Base-by-base conservation (phyloP, 2,888 invertebrate genomes). In the Malachius bipustulatus region DNA sequence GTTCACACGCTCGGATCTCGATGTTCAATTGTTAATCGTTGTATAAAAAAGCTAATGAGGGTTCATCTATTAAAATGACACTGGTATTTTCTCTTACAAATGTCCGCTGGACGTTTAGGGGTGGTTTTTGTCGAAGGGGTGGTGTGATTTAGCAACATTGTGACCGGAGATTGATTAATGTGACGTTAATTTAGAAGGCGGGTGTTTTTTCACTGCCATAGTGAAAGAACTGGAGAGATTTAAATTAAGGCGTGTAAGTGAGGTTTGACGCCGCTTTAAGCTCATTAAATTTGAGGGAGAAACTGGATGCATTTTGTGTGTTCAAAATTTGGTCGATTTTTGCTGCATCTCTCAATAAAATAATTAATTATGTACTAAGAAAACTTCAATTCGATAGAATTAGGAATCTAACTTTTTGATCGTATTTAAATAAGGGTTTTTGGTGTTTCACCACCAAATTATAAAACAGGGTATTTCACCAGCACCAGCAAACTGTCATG, bases 141-240 rank as follows among this genome's bases (percentile, higher is more conserved):
- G 45, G 46, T 49, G 47, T 51, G 49, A 54, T 54, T 53, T 54
- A 47, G 50, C 50, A 52, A 52, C 56, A 50, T 58, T 56, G 55
- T 55, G 54, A 55, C 52, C 47, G 42, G 49, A 51, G 55, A 57
- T 56, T 59, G 59, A 60, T 60, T 56, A 57, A 60, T 59, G 56
- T 49, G 54, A 54, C 54, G 47, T 57, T 60, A 59, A 59, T 59
- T 57, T 51, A 38, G 51, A 46, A 51, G 59, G 59, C 57, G 57
- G 53, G 49, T 41, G 43, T 45, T 41, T 46, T 43, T 42, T 45
- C 38, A 33, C 38, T 27, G n/a, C n/a, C n/a, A n/a, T n/a, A n/a
- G n/a, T n/a, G n/a, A n/a, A n/a, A n/a, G n/a, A n/a, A n/a, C 16
- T 24, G 36, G 38, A 31, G 14, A 26, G 32, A 31, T 37, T 31